Percentiles rank a stretch among this genome's conserved stretches.
Evolutionary conservation across 2,888 invertebrate species (phyloP).

Genomic region (Trichogramma dendrolimi): DNA sequence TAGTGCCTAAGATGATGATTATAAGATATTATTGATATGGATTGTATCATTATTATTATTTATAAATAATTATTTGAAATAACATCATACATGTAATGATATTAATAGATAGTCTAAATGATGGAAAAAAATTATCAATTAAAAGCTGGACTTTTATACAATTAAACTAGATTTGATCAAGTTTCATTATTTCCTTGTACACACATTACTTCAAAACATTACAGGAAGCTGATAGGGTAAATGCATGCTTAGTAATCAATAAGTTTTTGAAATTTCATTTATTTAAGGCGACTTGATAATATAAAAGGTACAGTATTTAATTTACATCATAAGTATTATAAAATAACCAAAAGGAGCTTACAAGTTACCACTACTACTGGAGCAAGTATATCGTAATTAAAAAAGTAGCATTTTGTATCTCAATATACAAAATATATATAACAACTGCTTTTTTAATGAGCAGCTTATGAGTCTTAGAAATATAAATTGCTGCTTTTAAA

Average conservation of each 20-base stretch:
- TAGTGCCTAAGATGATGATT: too few relatives aligned
- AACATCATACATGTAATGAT: neutral
- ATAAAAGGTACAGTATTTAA: conserved; percentile 43
- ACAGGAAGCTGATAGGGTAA: too few relatives aligned
- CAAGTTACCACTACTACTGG: conserved; percentile 29
- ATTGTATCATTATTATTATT: neutral
- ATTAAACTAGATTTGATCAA: conserved; percentile 14
- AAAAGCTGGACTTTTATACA: conserved; percentile 42
- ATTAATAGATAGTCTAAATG: conserved; percentile 13
- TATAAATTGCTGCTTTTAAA: conserved; percentile 12
- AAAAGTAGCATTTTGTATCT: conserved; percentile 15
- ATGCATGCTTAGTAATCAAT: neutral
- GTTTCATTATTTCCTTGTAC: neutral
- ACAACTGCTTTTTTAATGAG: conserved; percentile 14
- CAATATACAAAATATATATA: conserved; percentile 27
- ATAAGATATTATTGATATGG: too few relatives aligned
- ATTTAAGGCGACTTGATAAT: conserved; percentile 45
- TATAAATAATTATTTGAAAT: neutral
- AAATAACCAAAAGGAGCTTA: conserved; percentile 37
- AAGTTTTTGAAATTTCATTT: conserved; percentile 39
- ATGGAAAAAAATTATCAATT: conserved; percentile 25
- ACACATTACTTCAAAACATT: neutral
- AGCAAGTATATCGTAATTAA: conserved; percentile 37
- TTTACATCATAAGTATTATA: conserved; percentile 36
- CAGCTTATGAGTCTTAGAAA: conserved; percentile 21